These are phyloP conservation scores for Astreopora myriophthalma DNA, from an alignment of 64 coral and sea anemone species.

Conservation along the genomic window DNA sequence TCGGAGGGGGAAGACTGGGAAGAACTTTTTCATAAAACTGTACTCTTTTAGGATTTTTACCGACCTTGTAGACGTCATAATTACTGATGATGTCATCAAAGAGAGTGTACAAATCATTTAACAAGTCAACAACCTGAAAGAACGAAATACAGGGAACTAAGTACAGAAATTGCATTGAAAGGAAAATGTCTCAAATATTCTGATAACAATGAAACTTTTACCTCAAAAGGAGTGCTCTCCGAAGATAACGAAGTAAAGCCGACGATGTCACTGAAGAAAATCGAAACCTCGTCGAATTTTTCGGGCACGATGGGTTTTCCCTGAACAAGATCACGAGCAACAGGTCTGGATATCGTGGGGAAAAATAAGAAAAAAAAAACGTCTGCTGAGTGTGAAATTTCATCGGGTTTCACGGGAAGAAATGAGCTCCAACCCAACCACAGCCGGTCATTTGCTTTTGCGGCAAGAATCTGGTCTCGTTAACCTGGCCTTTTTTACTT, in stretches of 20 bases:
- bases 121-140: slow-evolving; percentile 78
- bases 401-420: too few relatives aligned
- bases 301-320: slow-evolving; percentile 64
- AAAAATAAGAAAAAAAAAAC: not conserved
- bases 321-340: slow-evolving; percentile 62
- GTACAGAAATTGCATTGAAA: not conserved
- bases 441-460: too few relatives aligned
- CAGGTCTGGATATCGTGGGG: slow-evolving; percentile 52
- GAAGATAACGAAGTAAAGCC: slow-evolving; percentile 70
- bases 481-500: too few relatives aligned
- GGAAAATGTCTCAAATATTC: too few relatives aligned
- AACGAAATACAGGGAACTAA: not conserved
- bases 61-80: slow-evolving; percentile 89
- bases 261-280: slow-evolving; percentile 83
- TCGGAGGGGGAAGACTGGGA: not conserved
- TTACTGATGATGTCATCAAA: slow-evolving; percentile 86
- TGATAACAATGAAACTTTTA: not conserved
- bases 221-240: slow-evolving; percentile 73
- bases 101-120: slow-evolving; percentile 86
- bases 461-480: too few relatives aligned
- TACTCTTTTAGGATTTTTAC: too few relatives aligned
- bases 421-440: too few relatives aligned
- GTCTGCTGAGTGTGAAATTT: too few relatives aligned
- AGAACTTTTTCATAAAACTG: too few relatives aligned
- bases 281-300: slow-evolving; percentile 84